phyloP scores from a whole-genome alignment of 2,797 vertebrate species.

The Macroramphosus scolopax region DNA sequence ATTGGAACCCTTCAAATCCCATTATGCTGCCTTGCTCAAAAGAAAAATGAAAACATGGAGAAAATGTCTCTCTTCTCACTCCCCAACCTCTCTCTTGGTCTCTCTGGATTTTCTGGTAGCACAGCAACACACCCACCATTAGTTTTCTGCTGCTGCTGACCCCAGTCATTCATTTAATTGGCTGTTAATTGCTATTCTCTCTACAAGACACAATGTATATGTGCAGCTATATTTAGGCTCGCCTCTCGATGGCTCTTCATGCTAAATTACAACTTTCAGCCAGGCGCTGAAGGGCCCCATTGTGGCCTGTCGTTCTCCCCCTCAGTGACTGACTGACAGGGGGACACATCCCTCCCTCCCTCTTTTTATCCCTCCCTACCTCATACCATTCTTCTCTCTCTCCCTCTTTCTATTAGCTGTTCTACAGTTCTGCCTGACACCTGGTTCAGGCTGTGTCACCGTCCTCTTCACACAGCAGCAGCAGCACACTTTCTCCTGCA shows the following conservation, averaged over 20 bases:
- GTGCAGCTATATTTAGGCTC: conserved; percentile 76
- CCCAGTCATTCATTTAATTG: conserved; percentile 81
- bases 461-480: conserved; percentile 40
- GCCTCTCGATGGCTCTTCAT: conserved; percentile 76
- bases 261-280: conserved; percentile 82
- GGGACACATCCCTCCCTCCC: conserved; percentile 38
- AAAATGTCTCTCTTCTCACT: conserved; percentile 41
- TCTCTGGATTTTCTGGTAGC: conserved; percentile 65
- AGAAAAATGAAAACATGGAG: conserved; percentile 51
- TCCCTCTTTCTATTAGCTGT: conserved; percentile 55
- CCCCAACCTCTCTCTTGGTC: conserved; percentile 57
- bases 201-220: conserved; percentile 76
- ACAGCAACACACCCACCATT: conserved; percentile 72
- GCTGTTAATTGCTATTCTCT: conserved; percentile 81
- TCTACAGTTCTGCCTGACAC: conserved; percentile 53
- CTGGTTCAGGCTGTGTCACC: conserved; percentile 56
- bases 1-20: conserved; percentile 58
- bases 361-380: conserved; percentile 46
- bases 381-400: conserved; percentile 32
- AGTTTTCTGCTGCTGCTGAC: conserved; percentile 72
- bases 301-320: conserved; percentile 78
- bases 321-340: conserved; percentile 79
- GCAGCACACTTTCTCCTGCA: conserved; percentile 47
- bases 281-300: conserved; percentile 77
- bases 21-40: conserved; percentile 62